Base-by-base conservation (phyloP, 2,797 vertebrate species). In the Catharus ustulatus region DNA sequence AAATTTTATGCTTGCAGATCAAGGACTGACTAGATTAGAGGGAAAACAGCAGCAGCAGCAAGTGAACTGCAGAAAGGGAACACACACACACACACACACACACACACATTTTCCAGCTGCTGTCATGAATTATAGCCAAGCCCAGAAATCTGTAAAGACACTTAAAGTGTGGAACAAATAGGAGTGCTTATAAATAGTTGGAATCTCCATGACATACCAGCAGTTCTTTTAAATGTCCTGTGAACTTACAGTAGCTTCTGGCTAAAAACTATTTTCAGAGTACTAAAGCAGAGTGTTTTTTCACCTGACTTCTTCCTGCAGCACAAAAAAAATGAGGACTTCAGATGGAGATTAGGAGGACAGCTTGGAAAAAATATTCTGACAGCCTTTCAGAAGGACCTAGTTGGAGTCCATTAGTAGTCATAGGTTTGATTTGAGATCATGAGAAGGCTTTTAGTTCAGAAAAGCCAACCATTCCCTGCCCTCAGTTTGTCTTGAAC, bases 391-490 rank as follows among this genome's bases (percentile, higher is more conserved):
- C 77, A 57, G 84, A 84, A 67, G 36, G 42, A 45, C 52, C 54
- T 90, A 26, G 24, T n/a, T 86, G 87, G n/a, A 91, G 59, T 87
- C 79, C 55, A 83, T 96, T 92, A 91, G 67, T 82, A 94, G 80
- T 92, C 58, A 46, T 8, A 63, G 43, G 72, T 84, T 95, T 91
- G 82, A 85, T 94, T 51, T 92, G 84, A 91, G 84, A 79, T 90
- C 61, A 64, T 9, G 51, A 86, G 77, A 93, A 87, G 74, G 78
- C 90, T 95, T 92, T 95, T 72, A 89, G 68, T 95, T 91, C 58
- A 63, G 72, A 93, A 38, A 91, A 83, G 24, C 46, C 22, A 78
- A 46, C 24, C 38, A 49, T 92, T 17, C 20, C 19, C 32, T 89
- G 59, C 72, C 54, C 66, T 81, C 62, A 27, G 55, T 80, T 64